Evolutionary conservation across 2,113 vertebrate species (phyloP), one percentile per base, ranked within the genome.

Genomic region (Okapia johnstoni): DNA sequence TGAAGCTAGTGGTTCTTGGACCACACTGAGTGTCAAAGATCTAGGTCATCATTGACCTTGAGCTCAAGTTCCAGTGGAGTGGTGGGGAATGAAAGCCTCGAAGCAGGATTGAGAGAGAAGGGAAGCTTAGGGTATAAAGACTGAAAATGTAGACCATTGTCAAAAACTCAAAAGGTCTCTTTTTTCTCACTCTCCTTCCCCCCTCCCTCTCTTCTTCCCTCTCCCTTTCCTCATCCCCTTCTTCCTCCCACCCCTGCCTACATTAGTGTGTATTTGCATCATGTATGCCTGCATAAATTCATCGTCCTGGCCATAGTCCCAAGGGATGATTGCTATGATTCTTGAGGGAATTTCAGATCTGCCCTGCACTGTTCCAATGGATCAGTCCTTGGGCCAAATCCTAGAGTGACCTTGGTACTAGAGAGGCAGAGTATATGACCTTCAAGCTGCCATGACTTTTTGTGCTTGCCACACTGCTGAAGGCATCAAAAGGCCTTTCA

Each of bases 161-260:
- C 14, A 8, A 84, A 48, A 33, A n/a, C 14, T 55, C 21, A 46
- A 26, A 70, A 21, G 28, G 4, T 33, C 6, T 43, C 7, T 21
- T n/a, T 54, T 54, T 23, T 57, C 9, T 43, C 7, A 15, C 46
- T 21, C 13, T 7, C 12, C 52, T 60, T 46, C 8, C 33, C 11
- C 48, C 7, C 30, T 13, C 3, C 17, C 5, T 9, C 15, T 1
- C 25, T 23, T 10, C 25, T 12, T 9, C n/a, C 25, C 11, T 33
- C 10, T 11, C 50, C 60, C 52, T 36, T 21, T 28, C 19, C 33
- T 3, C 2, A 6, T 7, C 2, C n/a, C 19, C 6, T 13, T 77
- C 36, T 21, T 4, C 33, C 36, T 40, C 21, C 21, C 21, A 8
- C 1, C 33, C 25, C 46, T 40, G 6, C 28, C 23, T 40, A n/a